phyloP scores from a whole-genome alignment of 2,113 vertebrate species.

The Megatriorchis doriae region DNA sequence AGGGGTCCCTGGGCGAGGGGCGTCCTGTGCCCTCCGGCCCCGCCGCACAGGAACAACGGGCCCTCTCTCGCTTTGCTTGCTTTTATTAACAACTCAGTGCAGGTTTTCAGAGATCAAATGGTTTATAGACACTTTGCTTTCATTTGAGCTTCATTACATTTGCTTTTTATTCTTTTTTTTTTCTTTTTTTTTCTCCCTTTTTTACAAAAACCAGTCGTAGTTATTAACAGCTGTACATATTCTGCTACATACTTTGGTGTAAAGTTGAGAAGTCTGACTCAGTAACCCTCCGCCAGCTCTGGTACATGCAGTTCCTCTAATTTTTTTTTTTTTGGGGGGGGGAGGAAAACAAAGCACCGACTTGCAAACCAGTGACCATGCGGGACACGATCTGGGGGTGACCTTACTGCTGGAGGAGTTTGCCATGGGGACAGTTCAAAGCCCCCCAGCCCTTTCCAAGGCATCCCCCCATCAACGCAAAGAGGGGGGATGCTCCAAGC shows the following conservation, averaged over 20 bases:
- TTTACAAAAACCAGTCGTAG: slow-evolving; percentile 10
- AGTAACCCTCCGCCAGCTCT: not conserved
- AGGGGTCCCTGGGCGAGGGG: rapidly evolving
- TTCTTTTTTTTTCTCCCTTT: not conserved
- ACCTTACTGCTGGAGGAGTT: rapidly evolving
- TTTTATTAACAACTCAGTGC: not conserved
- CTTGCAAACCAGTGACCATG: not conserved
- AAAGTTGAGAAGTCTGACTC: slow-evolving; percentile 60
- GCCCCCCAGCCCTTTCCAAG: not conserved
- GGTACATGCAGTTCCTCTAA: not conserved
- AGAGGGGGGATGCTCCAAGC: not conserved
- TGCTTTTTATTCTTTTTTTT: not conserved
- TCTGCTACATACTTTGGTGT: slow-evolving; percentile 87
- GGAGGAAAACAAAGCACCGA: not conserved
- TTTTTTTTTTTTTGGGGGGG: no score
- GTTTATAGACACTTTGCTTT: not conserved
- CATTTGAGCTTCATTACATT: not conserved
- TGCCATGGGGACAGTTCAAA: not conserved
- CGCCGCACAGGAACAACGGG: rapidly evolving
- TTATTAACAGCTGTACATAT: slow-evolving; percentile 77
- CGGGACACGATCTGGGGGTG: no score
- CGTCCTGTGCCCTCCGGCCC: not conserved
- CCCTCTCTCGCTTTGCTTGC: not conserved
- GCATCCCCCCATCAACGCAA: rapidly evolving
- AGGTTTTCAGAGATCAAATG: not conserved